These are phyloP conservation scores for Rhopilema esculentum DNA, from an alignment of 30 jellyfish, hydroid and myxozoan genomes.

Conservation along the genomic window DNA sequence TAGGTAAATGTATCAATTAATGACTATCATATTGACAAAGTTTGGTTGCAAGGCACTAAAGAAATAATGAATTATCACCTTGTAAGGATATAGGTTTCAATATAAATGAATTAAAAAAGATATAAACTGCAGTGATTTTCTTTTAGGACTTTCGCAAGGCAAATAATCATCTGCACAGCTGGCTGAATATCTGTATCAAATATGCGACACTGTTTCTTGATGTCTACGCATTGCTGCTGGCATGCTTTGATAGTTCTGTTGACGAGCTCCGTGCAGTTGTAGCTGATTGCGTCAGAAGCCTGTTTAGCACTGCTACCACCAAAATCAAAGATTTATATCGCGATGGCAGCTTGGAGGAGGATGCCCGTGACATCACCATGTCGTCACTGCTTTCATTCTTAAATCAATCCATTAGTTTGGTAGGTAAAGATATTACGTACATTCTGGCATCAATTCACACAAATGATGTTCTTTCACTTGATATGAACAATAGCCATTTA, in stretches of 20 bases:
- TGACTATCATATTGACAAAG: too few relatives aligned
- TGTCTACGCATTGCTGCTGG: not conserved
- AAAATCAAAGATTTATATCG: constrained; percentile 7
- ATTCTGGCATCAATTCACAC: too few relatives aligned
- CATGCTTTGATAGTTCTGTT: not conserved
- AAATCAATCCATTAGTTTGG: not conserved
- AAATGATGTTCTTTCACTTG: too few relatives aligned
- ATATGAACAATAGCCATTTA: too few relatives aligned
- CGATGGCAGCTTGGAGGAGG: constrained; percentile 21
- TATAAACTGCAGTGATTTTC: not conserved
- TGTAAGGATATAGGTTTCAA: too few relatives aligned
- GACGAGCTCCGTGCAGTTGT: constrained; percentile 9
- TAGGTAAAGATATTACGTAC: not conserved
- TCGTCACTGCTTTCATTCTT: not conserved
- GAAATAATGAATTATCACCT: too few relatives aligned
- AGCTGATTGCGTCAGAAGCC: not conserved
- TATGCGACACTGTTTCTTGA: constrained; percentile 4
- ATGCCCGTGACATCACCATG: constrained; percentile 25
- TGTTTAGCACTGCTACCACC: constrained; percentile 15
- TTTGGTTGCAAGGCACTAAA: too few relatives aligned
- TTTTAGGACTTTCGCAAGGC: constrained; percentile 37
- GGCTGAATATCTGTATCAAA: constrained; percentile 37
- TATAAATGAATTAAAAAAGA: not conserved
- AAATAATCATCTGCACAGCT: not conserved
- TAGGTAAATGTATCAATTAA: too few relatives aligned